Conservation (phyloP, 1,140 invertebrate genomes). For the Patella vulgata region DNA sequence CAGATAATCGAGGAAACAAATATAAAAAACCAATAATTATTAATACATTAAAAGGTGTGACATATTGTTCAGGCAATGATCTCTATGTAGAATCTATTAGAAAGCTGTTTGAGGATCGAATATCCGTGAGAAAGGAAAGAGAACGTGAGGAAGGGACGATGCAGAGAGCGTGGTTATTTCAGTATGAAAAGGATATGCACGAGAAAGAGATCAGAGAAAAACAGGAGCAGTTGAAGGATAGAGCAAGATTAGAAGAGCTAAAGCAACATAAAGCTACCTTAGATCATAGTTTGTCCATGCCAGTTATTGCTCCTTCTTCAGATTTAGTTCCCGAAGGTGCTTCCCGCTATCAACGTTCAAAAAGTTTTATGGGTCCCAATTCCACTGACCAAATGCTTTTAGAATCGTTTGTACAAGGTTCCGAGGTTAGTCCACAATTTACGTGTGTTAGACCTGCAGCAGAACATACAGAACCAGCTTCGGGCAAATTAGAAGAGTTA, state of each 20-base stretch:
- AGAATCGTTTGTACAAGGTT: too few species aligned
- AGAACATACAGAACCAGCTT: too few species aligned
- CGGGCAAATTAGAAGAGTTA: too few species aligned
- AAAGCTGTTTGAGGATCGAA: conserved; percentile 7
- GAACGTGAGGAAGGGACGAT: background rate
- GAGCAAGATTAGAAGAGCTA: background rate
- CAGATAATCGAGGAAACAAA: background rate
- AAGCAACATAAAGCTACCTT: background rate
- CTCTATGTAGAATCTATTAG: conserved; percentile 7
- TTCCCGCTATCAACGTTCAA: background rate
- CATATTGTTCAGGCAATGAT: conserved; percentile 5
- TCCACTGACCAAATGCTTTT: too few species aligned
- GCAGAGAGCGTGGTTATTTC: background rate
- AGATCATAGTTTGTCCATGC: background rate
- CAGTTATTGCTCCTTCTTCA: too few species aligned
- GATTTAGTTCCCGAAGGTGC: background rate
- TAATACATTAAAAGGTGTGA: conserved; percentile 1
- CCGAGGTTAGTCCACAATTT: too few species aligned
- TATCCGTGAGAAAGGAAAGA: background rate
- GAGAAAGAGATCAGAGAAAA: background rate
- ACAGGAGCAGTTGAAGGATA: background rate
- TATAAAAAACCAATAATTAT: conserved; percentile 5
- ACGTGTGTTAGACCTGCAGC: too few species aligned
- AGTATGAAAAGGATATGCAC: background rate
- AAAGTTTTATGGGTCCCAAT: too few species aligned